Conservation (phyloP, 2,113 vertebrate species). For the Xiphophorus hellerii region DNA sequence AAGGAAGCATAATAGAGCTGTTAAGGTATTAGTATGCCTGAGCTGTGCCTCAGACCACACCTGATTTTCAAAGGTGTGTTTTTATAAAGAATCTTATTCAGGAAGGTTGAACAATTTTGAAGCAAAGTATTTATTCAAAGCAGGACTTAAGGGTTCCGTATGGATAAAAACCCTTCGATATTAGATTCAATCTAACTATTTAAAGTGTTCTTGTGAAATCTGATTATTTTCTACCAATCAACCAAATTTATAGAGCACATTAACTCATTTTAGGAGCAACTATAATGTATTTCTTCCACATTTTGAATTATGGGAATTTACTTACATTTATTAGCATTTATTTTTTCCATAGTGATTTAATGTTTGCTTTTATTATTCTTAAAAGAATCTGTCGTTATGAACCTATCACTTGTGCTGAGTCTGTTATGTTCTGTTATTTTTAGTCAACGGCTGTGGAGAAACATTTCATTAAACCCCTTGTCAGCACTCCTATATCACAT, state of each 20-base stretch:
- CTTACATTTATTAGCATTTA: too few relatives aligned
- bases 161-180: neutral
- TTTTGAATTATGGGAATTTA: too few relatives aligned
- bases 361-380: neutral
- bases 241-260: neutral
- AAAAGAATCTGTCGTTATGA: slow-evolving; percentile 2
- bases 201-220: neutral
- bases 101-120: neutral
- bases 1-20: too few relatives aligned
- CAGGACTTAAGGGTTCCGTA: neutral
- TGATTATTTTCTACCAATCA: neutral
- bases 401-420: slow-evolving; percentile 1
- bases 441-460: neutral
- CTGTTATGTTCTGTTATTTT: neutral
- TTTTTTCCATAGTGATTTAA: neutral
- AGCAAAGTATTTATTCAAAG: neutral
- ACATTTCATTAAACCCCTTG: slow-evolving; percentile 33
- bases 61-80: neutral
- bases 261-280: neutral
- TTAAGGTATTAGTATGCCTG: neutral
- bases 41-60: neutral
- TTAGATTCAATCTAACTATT: neutral
- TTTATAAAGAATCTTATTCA: neutral
- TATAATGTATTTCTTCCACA: too few relatives aligned
- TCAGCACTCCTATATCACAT: slow-evolving; percentile 46